A percentile compares a stretch with the other conserved stretches of the same genome.
phyloP scores from a whole-genome alignment of 2,888 invertebrate genomes.

The Trichogramma dendrolimi region DNA sequence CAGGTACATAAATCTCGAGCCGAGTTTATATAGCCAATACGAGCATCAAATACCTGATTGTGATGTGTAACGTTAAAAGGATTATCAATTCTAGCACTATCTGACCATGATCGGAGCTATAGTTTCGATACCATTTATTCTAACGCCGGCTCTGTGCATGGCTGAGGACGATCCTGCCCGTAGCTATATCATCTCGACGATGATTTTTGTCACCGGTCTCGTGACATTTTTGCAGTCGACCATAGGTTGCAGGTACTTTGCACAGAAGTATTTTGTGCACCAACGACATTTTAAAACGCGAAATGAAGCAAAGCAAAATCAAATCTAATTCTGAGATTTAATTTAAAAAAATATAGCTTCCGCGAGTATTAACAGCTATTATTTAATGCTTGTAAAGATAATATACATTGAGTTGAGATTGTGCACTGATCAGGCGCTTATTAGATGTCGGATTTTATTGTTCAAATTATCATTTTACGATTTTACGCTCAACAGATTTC shows the following conservation, averaged over 20 bases:
- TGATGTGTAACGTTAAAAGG: not conserved
- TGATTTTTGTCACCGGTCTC: constrained; percentile 78
- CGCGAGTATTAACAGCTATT: too few species aligned
- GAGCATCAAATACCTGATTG: not conserved
- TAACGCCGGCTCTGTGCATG: constrained; percentile 79
- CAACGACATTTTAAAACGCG: too few species aligned
- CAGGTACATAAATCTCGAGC: constrained; percentile 57
- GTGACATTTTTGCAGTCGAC: constrained; percentile 72
- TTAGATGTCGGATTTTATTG: too few species aligned
- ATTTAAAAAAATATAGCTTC: too few species aligned
- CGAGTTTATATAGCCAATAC: not conserved
- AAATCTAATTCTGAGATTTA: too few species aligned
- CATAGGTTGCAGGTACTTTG: constrained; percentile 62
- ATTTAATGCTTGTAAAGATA: too few species aligned
- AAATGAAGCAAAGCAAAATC: too few species aligned
- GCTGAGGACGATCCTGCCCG: constrained; percentile 68
- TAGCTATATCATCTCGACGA: constrained; percentile 74
- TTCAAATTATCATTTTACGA: too few species aligned
- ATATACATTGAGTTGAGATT: too few species aligned
- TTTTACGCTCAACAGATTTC: too few species aligned
- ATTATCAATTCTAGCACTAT: constrained; percentile 61
- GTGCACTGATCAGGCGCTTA: too few species aligned
- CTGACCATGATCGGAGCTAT: constrained; percentile 83
- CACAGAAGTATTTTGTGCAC: too few species aligned
- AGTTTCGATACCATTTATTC: constrained; percentile 75